These are phyloP conservation scores for Meloidogyne exigua DNA, from an alignment of 1,140 invertebrate genomes.

Conservation along the genomic window DNA sequence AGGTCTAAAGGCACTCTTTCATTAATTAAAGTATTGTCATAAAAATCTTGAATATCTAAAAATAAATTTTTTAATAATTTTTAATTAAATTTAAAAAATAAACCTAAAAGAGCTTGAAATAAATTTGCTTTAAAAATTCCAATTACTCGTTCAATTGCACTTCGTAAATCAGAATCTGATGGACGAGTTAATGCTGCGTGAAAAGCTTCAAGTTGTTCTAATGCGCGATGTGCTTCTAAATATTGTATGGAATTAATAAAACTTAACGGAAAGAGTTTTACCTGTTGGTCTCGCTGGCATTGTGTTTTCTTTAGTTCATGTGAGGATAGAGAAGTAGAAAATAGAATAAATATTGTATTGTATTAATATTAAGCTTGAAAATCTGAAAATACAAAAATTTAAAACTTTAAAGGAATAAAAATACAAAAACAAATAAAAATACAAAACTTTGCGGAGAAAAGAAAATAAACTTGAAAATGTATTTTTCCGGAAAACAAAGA, in stretches of 20 bases:
- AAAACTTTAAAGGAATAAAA: not conserved
- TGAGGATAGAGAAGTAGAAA: too few species aligned
- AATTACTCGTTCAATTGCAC: conserved; percentile 48
- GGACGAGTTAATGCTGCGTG: conserved; percentile 41
- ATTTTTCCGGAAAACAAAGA: too few species aligned
- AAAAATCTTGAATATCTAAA: conserved; percentile 53
- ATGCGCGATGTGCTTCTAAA: conserved; percentile 48
- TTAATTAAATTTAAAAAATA: not conserved
- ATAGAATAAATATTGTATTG: too few species aligned
- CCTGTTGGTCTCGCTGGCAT: not conserved
- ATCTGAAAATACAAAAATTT: not conserved
- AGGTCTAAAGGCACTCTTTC: conserved; percentile 42
- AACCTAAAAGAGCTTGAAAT: conserved; percentile 52
- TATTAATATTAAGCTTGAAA: not conserved
- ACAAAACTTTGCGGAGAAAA: too few species aligned
- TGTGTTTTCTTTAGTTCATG: not conserved
- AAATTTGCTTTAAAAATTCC: conserved; percentile 49
- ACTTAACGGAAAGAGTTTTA: not conserved
- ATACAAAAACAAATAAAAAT: not conserved
- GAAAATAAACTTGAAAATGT: too few species aligned
- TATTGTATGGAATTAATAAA: not conserved
- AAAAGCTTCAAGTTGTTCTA: conserved; percentile 49
- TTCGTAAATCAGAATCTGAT: conserved; percentile 40
- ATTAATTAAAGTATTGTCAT: conserved; percentile 51
- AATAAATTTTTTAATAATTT: conserved; percentile 5